A percentile compares a stretch with the other conserved stretches of the same genome.
Conservation (phyloP, 2,888 invertebrate species). For the Pandemis heparana region DNA sequence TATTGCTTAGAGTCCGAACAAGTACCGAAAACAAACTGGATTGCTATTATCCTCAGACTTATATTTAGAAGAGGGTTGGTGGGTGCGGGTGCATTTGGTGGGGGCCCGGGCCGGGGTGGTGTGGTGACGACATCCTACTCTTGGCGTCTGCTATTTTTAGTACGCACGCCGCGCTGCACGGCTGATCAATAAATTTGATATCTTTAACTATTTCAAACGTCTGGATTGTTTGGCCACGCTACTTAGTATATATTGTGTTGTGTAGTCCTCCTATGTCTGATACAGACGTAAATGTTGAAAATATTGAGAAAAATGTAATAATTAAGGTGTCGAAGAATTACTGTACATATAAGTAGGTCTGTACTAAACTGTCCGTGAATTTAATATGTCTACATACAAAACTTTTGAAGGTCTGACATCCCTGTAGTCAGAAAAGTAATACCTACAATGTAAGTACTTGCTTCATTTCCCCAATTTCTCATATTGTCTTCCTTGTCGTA, state of each 20-base stretch:
- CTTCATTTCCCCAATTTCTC: too few species aligned
- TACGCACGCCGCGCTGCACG: constrained; percentile 51
- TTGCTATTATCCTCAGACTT: constrained; percentile 14
- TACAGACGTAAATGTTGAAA: not conserved
- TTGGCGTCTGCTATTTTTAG: constrained; percentile 60
- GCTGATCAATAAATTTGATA: constrained; percentile 56
- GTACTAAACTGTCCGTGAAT: too few species aligned
- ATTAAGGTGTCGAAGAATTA: too few species aligned
- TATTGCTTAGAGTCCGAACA: not conserved
- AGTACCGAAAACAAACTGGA: constrained; percentile 7
- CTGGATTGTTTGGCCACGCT: constrained; percentile 15
- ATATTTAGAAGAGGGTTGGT: constrained; percentile 38
- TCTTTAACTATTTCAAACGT: constrained; percentile 27
- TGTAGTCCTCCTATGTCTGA: too few species aligned
- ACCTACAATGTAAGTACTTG: too few species aligned
- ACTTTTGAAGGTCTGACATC: too few species aligned
- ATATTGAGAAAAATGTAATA: not conserved
- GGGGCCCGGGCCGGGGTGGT: constrained; percentile 35
- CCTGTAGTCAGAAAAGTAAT: too few species aligned
- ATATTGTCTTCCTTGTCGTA: too few species aligned
- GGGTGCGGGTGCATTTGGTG: constrained; percentile 39
- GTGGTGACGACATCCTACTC: constrained; percentile 49
- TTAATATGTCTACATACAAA: too few species aligned
- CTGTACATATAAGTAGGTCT: too few species aligned
- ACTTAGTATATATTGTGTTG: not conserved